phyloP scores from a whole-genome alignment of 2,797 vertebrate species.

The Anguilla marmorata region DNA sequence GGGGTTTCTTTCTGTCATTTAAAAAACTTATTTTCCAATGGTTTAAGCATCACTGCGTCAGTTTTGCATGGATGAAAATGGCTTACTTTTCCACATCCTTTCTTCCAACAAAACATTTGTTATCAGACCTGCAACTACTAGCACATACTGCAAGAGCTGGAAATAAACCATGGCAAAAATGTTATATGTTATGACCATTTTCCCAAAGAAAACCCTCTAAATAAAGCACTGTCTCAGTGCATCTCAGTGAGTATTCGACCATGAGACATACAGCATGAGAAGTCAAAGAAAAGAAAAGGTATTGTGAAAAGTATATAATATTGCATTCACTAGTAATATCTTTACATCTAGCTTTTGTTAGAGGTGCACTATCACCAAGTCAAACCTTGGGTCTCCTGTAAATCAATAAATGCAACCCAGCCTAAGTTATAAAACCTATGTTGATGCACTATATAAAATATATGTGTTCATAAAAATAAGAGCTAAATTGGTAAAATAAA shows the following conservation, averaged over 20 bases:
- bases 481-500: neutral
- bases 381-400: neutral
- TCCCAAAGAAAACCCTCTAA: neutral
- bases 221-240: neutral
- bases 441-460: neutral
- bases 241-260: neutral
- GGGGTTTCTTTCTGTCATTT: neutral
- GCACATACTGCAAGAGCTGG: neutral
- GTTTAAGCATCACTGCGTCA: neutral
- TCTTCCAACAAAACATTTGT: neutral
- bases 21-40: neutral
- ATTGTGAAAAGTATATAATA: no score
- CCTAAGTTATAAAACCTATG: neutral
- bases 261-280: neutral
- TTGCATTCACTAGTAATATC: neutral
- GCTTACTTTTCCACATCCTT: neutral
- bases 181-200: neutral
- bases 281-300: neutral
- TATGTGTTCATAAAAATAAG: neutral
- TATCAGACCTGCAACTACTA: neutral
- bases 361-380: neutral
- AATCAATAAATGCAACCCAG: neutral
- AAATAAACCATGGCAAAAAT: neutral
- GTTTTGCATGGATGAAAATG: neutral
- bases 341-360: neutral